Evolutionary conservation across 2,888 invertebrate genomes (phyloP).

Genomic region (Melolontha melolontha): DNA sequence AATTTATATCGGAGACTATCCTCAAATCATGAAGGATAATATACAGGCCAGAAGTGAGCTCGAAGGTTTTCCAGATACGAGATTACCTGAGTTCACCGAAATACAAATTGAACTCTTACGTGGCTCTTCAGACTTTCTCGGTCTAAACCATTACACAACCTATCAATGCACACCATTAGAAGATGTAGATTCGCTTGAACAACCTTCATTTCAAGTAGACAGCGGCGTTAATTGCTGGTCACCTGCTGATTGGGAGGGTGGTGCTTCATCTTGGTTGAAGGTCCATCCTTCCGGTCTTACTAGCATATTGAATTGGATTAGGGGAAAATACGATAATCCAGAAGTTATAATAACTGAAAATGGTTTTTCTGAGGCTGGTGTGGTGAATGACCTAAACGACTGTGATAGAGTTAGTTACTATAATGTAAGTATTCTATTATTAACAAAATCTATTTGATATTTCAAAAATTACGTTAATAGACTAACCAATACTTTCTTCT

Average conservation of each 20-base stretch:
- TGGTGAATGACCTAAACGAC: constrained; percentile 63
- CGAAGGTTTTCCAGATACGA: constrained; percentile 64
- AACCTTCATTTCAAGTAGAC: constrained; percentile 19
- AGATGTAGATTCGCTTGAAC: constrained; percentile 42
- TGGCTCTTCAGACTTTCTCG: constrained; percentile 74
- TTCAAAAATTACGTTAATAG: too few relatives aligned
- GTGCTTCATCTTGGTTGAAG: constrained; percentile 63
- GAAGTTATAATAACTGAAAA: constrained; percentile 69
- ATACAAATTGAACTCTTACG: constrained; percentile 64
- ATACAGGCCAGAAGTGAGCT: constrained; percentile 63
- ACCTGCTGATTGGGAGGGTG: constrained; percentile 67
- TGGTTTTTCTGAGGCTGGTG: constrained; percentile 66
- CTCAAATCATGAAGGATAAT: constrained; percentile 64
- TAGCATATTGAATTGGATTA: constrained; percentile 67
- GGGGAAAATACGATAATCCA: constrained; percentile 69
- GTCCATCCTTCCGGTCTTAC: constrained; percentile 71
- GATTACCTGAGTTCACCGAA: constrained; percentile 65
- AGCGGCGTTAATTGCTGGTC: constrained; percentile 49
- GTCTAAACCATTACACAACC: constrained; percentile 74
- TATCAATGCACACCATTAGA: constrained; percentile 28
- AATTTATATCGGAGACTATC: constrained; percentile 69
- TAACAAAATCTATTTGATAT: too few relatives aligned
- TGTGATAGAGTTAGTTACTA: constrained; percentile 64
- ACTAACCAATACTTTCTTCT: too few relatives aligned
- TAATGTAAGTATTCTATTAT: constrained; percentile 32